phyloP scores from a whole-genome alignment of 2,888 invertebrate genomes.

The Carabus problematicus region DNA sequence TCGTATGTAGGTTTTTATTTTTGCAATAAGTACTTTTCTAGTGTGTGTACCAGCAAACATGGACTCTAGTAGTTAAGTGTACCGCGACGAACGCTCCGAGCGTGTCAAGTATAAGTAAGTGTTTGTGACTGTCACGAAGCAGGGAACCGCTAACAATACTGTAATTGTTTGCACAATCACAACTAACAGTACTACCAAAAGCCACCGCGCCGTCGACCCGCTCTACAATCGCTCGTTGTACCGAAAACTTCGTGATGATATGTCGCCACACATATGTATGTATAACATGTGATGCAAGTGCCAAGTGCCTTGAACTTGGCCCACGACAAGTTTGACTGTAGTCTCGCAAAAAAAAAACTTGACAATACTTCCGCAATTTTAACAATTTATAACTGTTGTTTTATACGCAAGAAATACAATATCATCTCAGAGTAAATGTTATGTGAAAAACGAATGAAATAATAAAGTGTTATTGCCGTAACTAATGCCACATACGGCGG shows the following conservation, averaged over 20 bases:
- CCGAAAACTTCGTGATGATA: constrained; percentile 5
- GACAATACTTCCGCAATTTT: neutral
- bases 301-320: neutral
- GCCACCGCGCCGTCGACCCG: neutral
- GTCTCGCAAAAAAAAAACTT: no score
- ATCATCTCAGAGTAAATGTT: neutral
- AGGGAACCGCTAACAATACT: constrained; percentile 26
- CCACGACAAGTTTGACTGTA: neutral
- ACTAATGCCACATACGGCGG: no score
- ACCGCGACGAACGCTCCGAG: constrained; percentile 28
- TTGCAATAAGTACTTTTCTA: neutral
- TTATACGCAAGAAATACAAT: neutral
- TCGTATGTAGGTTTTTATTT: neutral
- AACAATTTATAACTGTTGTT: neutral
- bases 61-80: constrained; percentile 11
- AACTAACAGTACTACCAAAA: constrained; percentile 14
- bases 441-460: neutral
- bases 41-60: neutral
- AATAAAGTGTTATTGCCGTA: no score
- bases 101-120: constrained; percentile 30
- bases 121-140: constrained; percentile 29
- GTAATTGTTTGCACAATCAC: constrained; percentile 34
- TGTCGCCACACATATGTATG: neutral
- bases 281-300: neutral
- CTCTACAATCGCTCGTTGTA: neutral